These are phyloP conservation scores for Drosophila kuntzei DNA, from an alignment of 2,888 invertebrate species.

Conservation along the genomic window DNA sequence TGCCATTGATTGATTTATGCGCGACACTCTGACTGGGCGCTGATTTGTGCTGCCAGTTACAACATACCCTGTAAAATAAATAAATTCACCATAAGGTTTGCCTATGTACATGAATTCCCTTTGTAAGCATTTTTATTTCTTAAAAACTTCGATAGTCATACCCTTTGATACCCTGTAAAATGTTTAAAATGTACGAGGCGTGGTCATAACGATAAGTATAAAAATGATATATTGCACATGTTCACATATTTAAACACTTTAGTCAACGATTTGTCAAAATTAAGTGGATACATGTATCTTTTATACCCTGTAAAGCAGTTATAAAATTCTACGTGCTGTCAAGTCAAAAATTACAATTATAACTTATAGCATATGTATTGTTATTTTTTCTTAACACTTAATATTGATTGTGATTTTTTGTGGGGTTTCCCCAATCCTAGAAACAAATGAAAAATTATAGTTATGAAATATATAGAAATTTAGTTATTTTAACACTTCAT, in stretches of 20 bases:
- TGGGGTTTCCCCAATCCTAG: too few relatives aligned
- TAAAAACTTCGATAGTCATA: neutral
- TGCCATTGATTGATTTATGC: constrained; percentile 53
- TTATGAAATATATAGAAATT: too few relatives aligned
- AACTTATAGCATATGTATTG: neutral
- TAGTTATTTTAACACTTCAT: neutral
- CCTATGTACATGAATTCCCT: neutral
- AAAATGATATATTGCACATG: neutral
- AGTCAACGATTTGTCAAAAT: neutral
- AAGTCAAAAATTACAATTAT: too few relatives aligned
- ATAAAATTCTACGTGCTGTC: too few relatives aligned
- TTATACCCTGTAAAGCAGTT: neutral
- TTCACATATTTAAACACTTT: neutral
- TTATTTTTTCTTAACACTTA: neutral
- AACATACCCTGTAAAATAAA: constrained; percentile 13
- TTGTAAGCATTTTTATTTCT: neutral
- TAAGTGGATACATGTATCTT: neutral
- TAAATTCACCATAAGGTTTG: neutral
- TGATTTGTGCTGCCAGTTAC: constrained; percentile 17
- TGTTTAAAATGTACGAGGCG: neutral
- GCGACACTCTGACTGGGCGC: constrained; percentile 24
- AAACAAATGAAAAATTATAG: too few relatives aligned
- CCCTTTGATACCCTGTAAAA: constrained; percentile 1
- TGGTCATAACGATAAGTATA: neutral
- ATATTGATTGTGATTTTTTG: too few relatives aligned